Base-by-base conservation (phyloP, 2,113 vertebrate genomes). In the Nannospalax galili region DNA sequence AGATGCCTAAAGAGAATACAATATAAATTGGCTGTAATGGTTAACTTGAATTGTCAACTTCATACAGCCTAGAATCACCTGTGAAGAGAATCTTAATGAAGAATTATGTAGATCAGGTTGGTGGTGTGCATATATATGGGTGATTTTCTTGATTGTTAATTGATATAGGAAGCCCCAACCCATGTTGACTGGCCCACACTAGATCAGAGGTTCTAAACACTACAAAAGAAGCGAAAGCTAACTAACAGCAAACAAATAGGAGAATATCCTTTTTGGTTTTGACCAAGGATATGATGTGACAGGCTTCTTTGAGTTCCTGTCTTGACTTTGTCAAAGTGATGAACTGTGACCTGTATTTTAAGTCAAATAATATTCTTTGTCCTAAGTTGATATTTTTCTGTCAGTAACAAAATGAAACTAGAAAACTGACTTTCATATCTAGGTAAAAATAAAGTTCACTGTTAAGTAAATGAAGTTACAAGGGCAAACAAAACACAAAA, bases 21-120 rank as follows among this genome's bases (percentile, higher is more conserved):
- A 16, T 35, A 56, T 0, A n/a, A 90, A 45, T 74, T 78, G 1
- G 30, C 67, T 60, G 19, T 37, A 52, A 9, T 80, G 48, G 3
- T 80, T 37, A 80, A 19, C 19, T 93, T 79, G 81, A 80, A 62
- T 86, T 95, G 42, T 22, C 73, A 74, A 14, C 2, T 73, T 80
- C 10, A 60, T 35, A 80, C 22, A 80, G 58, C 58, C 52, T 52
- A 80, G 78, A 58, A 60, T 58, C 52, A 80, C 32, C 11, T 60
- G 58, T 10, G 22, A 80, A 60, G 17, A 12, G 10, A 40, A 6
- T 37, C 58, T 74, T 60, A 81, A 28, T 60, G 6, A 15, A 22
- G 22, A 80, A 40, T 26, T 60, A 37, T 80, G 35, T 60, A 26
- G 6, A 60, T 60, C 7, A 24, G 6, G 22, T n/a, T n/a, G n/a